These are phyloP conservation scores for Lepidonotus clava DNA, from an alignment of 2,888 invertebrate species.

Conservation along the genomic window DNA sequence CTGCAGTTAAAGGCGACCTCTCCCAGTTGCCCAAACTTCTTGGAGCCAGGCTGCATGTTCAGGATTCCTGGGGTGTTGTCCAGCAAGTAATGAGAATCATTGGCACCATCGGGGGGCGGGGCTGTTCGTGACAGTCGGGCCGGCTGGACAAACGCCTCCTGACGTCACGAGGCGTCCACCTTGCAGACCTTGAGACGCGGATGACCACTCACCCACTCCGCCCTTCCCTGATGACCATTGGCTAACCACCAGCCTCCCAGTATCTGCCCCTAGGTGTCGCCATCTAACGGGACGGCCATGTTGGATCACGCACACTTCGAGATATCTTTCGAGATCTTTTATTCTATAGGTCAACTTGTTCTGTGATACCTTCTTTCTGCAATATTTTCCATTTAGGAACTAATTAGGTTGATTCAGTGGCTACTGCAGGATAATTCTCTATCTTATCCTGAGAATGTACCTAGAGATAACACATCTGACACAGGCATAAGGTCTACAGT, in stretches of 20 bases:
- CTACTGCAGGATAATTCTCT: too few relatives aligned
- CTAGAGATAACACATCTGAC: too few relatives aligned
- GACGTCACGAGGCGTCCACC: not conserved
- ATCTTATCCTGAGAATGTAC: too few relatives aligned
- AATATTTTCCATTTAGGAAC: too few relatives aligned
- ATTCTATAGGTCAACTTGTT: too few relatives aligned
- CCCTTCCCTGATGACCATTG: not conserved
- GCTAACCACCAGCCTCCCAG: not conserved
- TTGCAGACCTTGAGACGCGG: not conserved
- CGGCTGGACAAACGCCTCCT: not conserved
- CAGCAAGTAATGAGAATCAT: not conserved
- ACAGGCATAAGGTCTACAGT: too few relatives aligned
- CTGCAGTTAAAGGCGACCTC: too few relatives aligned
- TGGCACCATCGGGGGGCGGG: slow-evolving; percentile 13
- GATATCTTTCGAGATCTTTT: not conserved
- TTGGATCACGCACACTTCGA: not conserved
- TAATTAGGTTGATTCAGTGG: too few relatives aligned
- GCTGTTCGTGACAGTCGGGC: not conserved
- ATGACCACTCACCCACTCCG: slow-evolving; percentile 16
- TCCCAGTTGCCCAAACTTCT: too few relatives aligned
- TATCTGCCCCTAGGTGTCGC: not conserved
- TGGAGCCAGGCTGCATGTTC: slow-evolving; percentile 1
- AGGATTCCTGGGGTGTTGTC: not conserved
- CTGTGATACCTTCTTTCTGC: too few relatives aligned
- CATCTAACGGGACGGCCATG: not conserved